Conservation (phyloP, 2,797 vertebrate genomes). For the Urocyon cinereoargenteus region DNA sequence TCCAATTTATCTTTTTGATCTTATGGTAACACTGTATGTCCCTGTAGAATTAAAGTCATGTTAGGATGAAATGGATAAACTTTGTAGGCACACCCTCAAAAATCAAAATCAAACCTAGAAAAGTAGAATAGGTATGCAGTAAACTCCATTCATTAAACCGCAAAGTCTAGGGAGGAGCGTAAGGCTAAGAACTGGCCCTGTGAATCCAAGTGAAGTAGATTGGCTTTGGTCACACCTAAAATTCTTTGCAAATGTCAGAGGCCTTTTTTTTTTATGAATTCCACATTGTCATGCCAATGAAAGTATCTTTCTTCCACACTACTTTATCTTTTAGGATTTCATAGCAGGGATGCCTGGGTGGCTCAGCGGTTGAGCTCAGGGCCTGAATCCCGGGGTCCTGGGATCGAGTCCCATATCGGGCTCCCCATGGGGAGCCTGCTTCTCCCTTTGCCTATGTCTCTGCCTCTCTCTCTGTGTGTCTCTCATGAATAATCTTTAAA, state of each 20-base stretch:
- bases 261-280: slow-evolving; percentile 61
- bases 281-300: not conserved
- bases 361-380: too few relatives aligned
- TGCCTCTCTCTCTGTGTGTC: too few relatives aligned
- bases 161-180: slow-evolving; percentile 2
- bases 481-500: too few relatives aligned
- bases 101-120: not conserved
- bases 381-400: too few relatives aligned
- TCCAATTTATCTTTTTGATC: slow-evolving; percentile 21
- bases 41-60: slow-evolving; percentile 21
- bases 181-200: not conserved
- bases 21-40: not conserved
- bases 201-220: not conserved
- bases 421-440: too few relatives aligned
- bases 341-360: too few relatives aligned
- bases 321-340: not conserved
- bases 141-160: slow-evolving; percentile 1
- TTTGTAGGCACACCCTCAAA: not conserved
- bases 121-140: not conserved
- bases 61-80: not conserved
- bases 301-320: not conserved
- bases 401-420: too few relatives aligned
- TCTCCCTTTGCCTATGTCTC: too few relatives aligned
- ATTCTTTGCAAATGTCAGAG: slow-evolving; percentile 29
- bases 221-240: slow-evolving; percentile 30